Percentiles rank a stretch among this genome's conserved stretches.
Conservation (phyloP, 2,888 invertebrate species). For the Nephrotoma appendiculata region DNA sequence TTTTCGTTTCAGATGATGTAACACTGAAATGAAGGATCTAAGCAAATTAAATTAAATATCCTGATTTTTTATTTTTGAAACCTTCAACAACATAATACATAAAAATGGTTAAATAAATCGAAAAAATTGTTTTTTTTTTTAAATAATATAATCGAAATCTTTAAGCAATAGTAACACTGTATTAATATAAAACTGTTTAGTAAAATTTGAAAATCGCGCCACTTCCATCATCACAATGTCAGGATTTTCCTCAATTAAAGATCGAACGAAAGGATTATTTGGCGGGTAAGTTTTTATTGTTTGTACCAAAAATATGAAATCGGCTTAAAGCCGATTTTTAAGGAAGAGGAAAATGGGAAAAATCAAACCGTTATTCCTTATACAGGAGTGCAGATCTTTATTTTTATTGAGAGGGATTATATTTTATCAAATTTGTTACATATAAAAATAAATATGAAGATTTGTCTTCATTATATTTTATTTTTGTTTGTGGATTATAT, state of each 20-base stretch:
- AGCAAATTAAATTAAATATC: background rate
- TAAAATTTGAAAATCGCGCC: background rate
- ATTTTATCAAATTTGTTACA: background rate
- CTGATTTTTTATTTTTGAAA: background rate
- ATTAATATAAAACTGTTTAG: background rate
- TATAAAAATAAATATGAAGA: background rate
- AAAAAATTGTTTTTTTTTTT: too few relatives aligned
- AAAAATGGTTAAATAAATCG: background rate
- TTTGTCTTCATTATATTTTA: background rate
- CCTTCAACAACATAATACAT: background rate
- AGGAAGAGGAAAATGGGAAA: background rate
- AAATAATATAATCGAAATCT: background rate
- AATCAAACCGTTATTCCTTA: background rate
- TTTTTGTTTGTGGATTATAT: background rate
- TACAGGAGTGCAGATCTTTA: background rate
- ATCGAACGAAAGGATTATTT: slow-evolving; percentile 2
- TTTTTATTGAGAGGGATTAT: background rate
- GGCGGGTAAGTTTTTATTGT: slow-evolving; percentile 1
- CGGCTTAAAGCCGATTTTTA: background rate
- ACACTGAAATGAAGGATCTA: background rate
- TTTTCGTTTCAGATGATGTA: background rate
- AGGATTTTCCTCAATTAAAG: background rate
- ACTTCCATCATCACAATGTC: background rate
- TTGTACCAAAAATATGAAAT: background rate
- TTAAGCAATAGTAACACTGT: background rate